Base-by-base conservation (phyloP, 2,888 invertebrate species). In the Arctia plantaginis region DNA sequence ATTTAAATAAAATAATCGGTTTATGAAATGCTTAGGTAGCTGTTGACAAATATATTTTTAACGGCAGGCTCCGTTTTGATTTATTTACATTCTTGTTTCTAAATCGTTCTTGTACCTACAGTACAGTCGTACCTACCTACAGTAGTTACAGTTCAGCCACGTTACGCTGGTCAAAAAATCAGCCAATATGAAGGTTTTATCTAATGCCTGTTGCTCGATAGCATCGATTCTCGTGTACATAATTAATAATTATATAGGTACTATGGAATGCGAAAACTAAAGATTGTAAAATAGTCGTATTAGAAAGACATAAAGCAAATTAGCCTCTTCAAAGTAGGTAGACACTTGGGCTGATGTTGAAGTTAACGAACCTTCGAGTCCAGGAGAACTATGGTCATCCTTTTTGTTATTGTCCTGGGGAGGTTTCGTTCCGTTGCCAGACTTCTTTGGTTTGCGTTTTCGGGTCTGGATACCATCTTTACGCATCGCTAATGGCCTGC, bases 381-480 rank as follows among this genome's bases (percentile, higher is more conserved):
- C 93, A 0, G 95, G 95, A 0, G 96, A 95, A 79, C 92, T 91
- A 84, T 93, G 94, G 1, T 91, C 96, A 72, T 96, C 96, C 77
- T 95, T 95, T 86, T 96, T 95, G 81, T 85, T 81, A 33, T 92
- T 88, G 30, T 95, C 95, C 69, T 91, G 91, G 30, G 91, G 86
- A 0, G 94, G 92, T 74, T 94, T 94, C 66, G 91, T 88, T 65
- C 96, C 96, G 83, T 94, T 95, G 67, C 96, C 97, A 18, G 97
- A 97, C 90, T 98, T 98, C 92, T 98, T 98, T 77, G 98, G 98
- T 90, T 99, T 99, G 72, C 99, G 97, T 93, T 99, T 99, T 82
- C 99, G 96, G 65, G 99, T 99, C 94, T 99, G 99, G 80, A 99
- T 99, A 74, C 99, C 99, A 89, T 99, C 99, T 91, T 99, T 99